Percentiles rank a stretch among this genome's conserved stretches.
These are phyloP conservation scores for Dicerorhinus sumatrensis DNA, from an alignment of 2,113 vertebrate genomes.

Conservation along the genomic window DNA sequence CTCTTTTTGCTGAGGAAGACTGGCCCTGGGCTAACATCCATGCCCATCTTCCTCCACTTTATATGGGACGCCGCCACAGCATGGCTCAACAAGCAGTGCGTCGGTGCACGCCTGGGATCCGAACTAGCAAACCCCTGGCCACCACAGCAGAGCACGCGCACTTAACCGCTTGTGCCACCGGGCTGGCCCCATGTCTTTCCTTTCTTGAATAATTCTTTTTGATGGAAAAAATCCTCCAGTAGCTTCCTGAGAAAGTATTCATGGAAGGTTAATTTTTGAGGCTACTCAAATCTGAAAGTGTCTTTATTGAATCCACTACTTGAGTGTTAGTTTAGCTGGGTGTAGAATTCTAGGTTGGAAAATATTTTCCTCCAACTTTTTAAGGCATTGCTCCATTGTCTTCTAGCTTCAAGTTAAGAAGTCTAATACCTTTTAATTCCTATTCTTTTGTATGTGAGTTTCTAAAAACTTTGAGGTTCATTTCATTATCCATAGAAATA, in stretches of 20 bases:
- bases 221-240: neutral
- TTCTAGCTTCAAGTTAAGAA: neutral
- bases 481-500: neutral
- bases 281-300: neutral
- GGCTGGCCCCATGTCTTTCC: neutral
- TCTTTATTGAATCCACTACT: neutral
- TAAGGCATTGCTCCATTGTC: neutral
- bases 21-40: no score
- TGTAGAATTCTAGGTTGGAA: conserved; percentile 12
- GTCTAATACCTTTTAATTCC: neutral
- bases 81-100: no score
- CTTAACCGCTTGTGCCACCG: no score
- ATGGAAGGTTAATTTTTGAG: neutral
- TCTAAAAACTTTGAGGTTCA: neutral
- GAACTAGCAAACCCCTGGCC: no score
- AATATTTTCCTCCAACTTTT: neutral
- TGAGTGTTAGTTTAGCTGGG: neutral
- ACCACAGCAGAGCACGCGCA: no score
- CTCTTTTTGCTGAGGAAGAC: no score
- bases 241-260: neutral
- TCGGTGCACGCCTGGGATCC: no score
- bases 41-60: no score
- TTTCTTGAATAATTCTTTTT: neutral
- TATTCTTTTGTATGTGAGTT: neutral
- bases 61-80: no score